Percentiles rank a stretch among this genome's conserved stretches.
phyloP scores from a whole-genome alignment of 2,888 invertebrate genomes.

The Drosophila phalerata region DNA sequence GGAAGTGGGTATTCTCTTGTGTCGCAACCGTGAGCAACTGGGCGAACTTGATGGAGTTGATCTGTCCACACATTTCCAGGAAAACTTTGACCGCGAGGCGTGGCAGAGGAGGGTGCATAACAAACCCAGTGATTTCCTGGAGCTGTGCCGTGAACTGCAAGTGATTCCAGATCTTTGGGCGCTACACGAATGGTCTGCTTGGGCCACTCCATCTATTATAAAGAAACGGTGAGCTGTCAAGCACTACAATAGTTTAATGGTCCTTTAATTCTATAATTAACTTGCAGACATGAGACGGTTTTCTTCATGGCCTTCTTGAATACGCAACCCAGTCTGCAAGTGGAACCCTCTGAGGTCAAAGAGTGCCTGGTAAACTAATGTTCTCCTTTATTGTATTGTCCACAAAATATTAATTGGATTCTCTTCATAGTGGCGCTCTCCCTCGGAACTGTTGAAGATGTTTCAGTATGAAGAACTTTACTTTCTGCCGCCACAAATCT shows the following conservation, averaged over 20 bases:
- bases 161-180: slow-evolving; percentile 93
- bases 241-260: background rate
- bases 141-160: slow-evolving; percentile 88
- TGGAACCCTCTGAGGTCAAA: slow-evolving; percentile 64
- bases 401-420: background rate
- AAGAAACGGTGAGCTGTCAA: slow-evolving; percentile 85
- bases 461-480: slow-evolving; percentile 40
- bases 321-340: slow-evolving; percentile 50
- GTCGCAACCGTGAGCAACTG: slow-evolving; percentile 86
- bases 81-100: slow-evolving; percentile 85
- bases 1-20: slow-evolving; percentile 92
- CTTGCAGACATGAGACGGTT: slow-evolving; percentile 57
- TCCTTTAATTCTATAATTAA: background rate
- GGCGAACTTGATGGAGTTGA: slow-evolving; percentile 82
- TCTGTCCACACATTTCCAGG: slow-evolving; percentile 8
- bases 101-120: slow-evolving; percentile 87
- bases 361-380: slow-evolving; percentile 47
- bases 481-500: slow-evolving; percentile 65
- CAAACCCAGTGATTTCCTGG: slow-evolving; percentile 86
- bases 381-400: too few relatives aligned
- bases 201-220: slow-evolving; percentile 89
- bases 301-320: slow-evolving; percentile 63
- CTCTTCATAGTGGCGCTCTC: slow-evolving; percentile 56
- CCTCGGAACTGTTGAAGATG: slow-evolving; percentile 43
- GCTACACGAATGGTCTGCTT: slow-evolving; percentile 92